phyloP scores from a whole-genome alignment of 2,113 vertebrate species.

The Pseudorectes ferrugineus region DNA sequence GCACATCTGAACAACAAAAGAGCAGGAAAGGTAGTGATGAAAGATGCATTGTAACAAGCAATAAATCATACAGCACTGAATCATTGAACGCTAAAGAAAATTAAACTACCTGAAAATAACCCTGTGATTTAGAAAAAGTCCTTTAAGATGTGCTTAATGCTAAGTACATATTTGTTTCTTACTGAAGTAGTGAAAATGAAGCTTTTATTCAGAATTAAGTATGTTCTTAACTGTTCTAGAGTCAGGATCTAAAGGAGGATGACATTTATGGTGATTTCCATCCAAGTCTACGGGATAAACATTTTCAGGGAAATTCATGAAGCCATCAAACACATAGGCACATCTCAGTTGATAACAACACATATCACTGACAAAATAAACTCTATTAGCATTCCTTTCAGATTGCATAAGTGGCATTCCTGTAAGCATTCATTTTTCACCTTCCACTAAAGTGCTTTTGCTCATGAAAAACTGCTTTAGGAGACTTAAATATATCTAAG shows the following conservation, averaged over 20 bases:
- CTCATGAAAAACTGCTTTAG: neutral
- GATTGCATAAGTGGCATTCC: neutral
- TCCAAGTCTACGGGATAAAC: neutral
- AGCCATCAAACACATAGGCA: neutral
- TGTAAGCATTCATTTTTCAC: neutral
- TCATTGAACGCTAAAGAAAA: neutral
- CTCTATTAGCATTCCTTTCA: neutral
- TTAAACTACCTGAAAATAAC: neutral
- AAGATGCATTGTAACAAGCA: neutral
- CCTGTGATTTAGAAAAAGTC: neutral
- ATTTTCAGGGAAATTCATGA: neutral
- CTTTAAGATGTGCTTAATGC: neutral
- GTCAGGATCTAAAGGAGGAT: neutral
- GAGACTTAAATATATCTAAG: neutral
- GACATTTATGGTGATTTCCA: neutral
- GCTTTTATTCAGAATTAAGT: neutral
- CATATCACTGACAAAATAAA: neutral
- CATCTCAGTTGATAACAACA: neutral
- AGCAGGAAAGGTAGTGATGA: neutral
- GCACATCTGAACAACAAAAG: slow-evolving; percentile 1
- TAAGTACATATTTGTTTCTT: neutral
- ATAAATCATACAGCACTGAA: slow-evolving; percentile 7
- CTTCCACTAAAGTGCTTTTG: neutral
- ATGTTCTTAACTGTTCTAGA: neutral
- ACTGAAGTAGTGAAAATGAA: neutral